A percentile compares a stretch with the other conserved stretches of the same genome.
Evolutionary conservation across 2,888 invertebrate genomes (phyloP).

Genomic region (Heterodera filipjevi): DNA sequence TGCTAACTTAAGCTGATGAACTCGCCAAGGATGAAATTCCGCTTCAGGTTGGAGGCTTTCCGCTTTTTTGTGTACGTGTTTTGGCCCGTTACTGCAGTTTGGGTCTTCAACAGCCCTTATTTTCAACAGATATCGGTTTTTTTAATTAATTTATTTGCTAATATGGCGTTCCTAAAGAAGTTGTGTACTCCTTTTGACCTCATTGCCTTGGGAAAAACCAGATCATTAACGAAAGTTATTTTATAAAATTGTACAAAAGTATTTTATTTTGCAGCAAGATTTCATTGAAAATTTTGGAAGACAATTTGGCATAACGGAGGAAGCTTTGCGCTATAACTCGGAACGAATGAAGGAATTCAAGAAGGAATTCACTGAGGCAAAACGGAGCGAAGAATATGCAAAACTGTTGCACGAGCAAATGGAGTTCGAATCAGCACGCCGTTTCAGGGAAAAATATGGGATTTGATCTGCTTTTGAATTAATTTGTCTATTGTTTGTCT

Average conservation of each 20-base stretch:
- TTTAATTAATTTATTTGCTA: too few species aligned
- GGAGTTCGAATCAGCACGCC: constrained; percentile 22
- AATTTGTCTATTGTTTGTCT: background rate
- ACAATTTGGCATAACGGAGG: background rate
- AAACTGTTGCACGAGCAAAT: constrained; percentile 26
- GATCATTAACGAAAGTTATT: too few species aligned
- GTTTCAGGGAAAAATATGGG: constrained; percentile 15
- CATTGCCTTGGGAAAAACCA: too few species aligned
- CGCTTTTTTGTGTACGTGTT: constrained; percentile 16
- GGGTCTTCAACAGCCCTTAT: constrained; percentile 20
- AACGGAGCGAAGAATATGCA: constrained; percentile 22
- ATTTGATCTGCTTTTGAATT: background rate
- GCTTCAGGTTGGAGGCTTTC: background rate
- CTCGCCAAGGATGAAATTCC: constrained; percentile 1
- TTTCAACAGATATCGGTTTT: constrained; percentile 3
- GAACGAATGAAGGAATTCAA: constrained; percentile 15
- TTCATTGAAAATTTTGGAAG: background rate
- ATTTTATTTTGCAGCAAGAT: background rate
- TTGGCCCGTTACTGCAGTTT: constrained; percentile 13
- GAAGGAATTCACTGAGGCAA: background rate
- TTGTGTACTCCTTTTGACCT: too few species aligned
- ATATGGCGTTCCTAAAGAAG: too few species aligned
- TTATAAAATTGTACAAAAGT: background rate
- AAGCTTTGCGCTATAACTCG: background rate
- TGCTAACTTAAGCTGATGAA: background rate